phyloP scores from a whole-genome alignment of 2,113 vertebrate species.

The Anoplopoma fimbria region DNA sequence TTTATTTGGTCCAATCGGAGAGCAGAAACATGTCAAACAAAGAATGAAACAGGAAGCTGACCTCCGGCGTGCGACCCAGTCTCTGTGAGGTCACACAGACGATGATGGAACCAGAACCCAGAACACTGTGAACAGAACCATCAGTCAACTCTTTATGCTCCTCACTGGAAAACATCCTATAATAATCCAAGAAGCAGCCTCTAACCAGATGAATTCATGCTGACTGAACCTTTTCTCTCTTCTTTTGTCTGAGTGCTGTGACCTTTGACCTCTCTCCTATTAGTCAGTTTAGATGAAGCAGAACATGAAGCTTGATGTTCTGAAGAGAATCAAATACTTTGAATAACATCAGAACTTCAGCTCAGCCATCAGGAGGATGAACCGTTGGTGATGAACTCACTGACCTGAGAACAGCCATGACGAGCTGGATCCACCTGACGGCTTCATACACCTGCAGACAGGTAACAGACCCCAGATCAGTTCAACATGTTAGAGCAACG shows the following conservation, averaged over 20 bases:
- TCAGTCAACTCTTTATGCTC: neutral
- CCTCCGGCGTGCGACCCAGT: constrained; percentile 73
- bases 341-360: no score
- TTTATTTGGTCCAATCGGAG: no score
- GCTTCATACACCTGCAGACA: constrained; percentile 69
- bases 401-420: constrained; percentile 81
- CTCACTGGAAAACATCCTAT: no score
- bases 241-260: neutral
- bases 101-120: constrained; percentile 80
- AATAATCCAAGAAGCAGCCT: no score
- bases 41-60: constrained; percentile 32
- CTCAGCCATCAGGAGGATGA: no score
- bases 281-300: neutral
- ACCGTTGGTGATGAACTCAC: neutral
- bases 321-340: neutral
- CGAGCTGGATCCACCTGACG: constrained; percentile 78
- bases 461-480: neutral
- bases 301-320: neutral
- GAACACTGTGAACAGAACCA: no score
- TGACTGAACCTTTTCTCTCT: no score
- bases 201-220: no score
- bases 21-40: no score
- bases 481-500: neutral
- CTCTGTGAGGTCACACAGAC: constrained; percentile 62
- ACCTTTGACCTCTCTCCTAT: no score